phyloP scores from a whole-genome alignment of 2,888 invertebrate genomes.

The Volucella inanis region DNA sequence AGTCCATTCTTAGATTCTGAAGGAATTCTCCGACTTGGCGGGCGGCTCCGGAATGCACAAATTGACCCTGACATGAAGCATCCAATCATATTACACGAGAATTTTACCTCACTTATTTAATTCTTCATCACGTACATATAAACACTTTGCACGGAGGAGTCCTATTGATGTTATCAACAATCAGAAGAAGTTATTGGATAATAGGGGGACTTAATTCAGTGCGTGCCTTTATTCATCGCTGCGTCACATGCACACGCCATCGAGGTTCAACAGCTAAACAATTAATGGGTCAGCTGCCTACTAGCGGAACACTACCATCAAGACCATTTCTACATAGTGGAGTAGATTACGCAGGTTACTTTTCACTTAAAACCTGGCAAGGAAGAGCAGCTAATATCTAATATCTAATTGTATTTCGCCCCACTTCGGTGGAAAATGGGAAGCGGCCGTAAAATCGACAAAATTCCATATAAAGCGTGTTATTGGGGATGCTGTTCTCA shows the following conservation, averaged over 20 bases:
- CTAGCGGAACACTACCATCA: conserved; percentile 13
- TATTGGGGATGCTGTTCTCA: too few relatives aligned
- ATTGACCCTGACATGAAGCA: conserved; percentile 27
- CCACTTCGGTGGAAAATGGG: too few relatives aligned
- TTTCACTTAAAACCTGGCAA: conserved; percentile 25
- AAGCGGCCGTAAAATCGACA: too few relatives aligned
- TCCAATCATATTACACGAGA: conserved; percentile 44
- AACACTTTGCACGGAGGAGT: conserved; percentile 24
- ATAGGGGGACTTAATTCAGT: background rate
- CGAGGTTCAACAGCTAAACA: conserved; percentile 20
- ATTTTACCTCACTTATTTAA: conserved; percentile 31
- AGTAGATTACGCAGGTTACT: conserved; percentile 25
- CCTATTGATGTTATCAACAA: conserved; percentile 23
- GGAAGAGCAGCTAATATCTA: background rate
- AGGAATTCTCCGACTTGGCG: conserved; percentile 5
- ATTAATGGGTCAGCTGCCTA: conserved; percentile 35
- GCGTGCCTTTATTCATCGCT: conserved; percentile 1
- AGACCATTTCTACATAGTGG: conserved; percentile 34
- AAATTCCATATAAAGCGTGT: too few relatives aligned
- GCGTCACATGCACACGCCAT: conserved; percentile 25
- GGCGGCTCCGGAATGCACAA: conserved; percentile 17
- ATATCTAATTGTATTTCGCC: background rate
- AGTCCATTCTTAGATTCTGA: conserved; percentile 53
- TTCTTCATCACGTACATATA: conserved; percentile 18
- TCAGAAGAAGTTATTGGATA: conserved; percentile 32